Evolutionary conservation across 2,113 vertebrate genomes (phyloP).

Genomic region (Nematolebias whitei): DNA sequence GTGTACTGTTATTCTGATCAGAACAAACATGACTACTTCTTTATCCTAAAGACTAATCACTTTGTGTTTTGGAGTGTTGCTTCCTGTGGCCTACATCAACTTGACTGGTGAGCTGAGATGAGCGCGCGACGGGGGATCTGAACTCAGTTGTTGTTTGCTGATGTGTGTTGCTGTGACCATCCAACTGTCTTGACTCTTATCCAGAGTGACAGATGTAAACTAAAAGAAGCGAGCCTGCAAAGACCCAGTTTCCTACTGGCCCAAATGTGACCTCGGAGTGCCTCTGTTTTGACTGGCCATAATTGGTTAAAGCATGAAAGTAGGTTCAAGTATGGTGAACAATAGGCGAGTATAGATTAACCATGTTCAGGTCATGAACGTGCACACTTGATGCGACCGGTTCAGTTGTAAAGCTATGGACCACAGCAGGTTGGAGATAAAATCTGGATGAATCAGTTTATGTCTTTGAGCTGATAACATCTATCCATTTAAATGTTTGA

Average conservation of each 20-base stretch:
- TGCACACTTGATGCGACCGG: no score
- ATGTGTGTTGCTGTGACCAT: conserved; percentile 56
- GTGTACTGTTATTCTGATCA: no score
- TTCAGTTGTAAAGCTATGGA: no score
- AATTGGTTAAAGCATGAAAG: neutral
- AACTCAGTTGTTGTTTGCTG: conserved; percentile 44
- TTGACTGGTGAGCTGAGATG: conserved; percentile 46
- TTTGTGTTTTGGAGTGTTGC: neutral
- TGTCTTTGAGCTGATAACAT: no score
- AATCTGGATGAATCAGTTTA: no score
- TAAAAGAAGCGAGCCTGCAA: conserved; percentile 55
- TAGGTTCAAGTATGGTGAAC: neutral
- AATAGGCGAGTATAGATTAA: no score
- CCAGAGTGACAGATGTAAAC: conserved; percentile 71
- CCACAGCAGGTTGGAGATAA: no score
- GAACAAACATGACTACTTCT: no score
- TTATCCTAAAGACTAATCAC: no score
- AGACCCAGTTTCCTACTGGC: conserved; percentile 63
- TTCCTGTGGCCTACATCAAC: conserved; percentile 58
- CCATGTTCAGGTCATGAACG: no score
- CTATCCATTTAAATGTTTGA: no score
- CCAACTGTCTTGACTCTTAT: conserved; percentile 40
- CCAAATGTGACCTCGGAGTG: conserved; percentile 49
- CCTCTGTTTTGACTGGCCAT: conserved; percentile 24
- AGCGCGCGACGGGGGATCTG: conserved; percentile 37